Evolutionary conservation across 2,797 vertebrate species (phyloP).

Genomic region (Huso huso): DNA sequence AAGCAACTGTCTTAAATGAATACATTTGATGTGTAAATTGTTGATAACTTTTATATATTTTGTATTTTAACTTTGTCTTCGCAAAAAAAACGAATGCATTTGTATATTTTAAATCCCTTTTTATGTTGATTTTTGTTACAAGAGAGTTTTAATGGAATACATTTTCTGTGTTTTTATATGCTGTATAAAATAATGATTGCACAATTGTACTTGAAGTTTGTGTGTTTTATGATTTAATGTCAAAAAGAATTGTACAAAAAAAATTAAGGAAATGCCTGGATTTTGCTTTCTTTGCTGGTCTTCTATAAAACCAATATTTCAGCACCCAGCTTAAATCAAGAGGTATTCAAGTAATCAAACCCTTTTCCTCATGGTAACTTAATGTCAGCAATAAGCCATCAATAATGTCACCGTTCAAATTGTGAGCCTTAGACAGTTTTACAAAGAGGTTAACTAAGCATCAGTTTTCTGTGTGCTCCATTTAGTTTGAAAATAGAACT

Average conservation of each 20-base stretch:
- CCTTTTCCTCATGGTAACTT: too few species aligned
- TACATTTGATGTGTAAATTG: conserved; percentile 62
- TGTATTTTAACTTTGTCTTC: conserved; percentile 52
- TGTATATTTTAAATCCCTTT: conserved; percentile 51
- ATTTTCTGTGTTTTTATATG: conserved; percentile 27
- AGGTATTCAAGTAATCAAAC: too few species aligned
- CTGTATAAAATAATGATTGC: conserved; percentile 30
- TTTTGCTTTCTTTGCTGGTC: background rate
- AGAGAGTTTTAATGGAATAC: conserved; percentile 32
- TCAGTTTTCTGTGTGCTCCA: conserved; percentile 1
- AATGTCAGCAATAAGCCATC: too few species aligned
- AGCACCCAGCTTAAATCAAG: too few species aligned
- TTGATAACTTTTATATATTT: conserved; percentile 72
- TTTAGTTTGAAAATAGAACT: background rate
- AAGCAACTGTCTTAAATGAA: conserved; percentile 36
- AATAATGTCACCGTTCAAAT: too few species aligned
- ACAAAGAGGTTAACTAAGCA: background rate
- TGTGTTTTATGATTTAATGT: conserved; percentile 24
- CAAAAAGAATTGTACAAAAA: conserved; percentile 12
- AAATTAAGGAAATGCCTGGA: too few species aligned
- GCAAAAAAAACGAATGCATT: conserved; percentile 34
- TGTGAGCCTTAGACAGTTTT: background rate
- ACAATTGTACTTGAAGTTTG: conserved; percentile 50
- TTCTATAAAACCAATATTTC: too few species aligned
- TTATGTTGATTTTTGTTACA: conserved; percentile 37